Evolutionary conservation across 2,113 vertebrate species (phyloP).

Genomic region (Otis tarda): DNA sequence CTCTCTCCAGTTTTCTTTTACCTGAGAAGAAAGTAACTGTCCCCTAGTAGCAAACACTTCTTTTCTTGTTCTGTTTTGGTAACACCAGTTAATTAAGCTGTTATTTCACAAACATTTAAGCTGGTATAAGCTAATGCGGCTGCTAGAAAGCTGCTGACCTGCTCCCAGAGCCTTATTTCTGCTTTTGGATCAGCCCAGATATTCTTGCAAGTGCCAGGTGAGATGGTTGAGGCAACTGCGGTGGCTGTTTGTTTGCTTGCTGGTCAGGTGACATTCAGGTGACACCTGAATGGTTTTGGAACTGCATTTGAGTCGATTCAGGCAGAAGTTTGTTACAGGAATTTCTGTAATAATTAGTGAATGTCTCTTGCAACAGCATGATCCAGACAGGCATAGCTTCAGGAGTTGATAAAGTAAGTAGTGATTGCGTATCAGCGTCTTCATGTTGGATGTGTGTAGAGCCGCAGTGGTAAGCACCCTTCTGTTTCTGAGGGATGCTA

Average conservation of each 20-base stretch:
- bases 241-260: background rate
- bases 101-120: background rate
- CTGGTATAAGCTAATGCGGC: background rate
- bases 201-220: background rate
- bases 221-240: background rate
- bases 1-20: background rate
- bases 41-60: background rate
- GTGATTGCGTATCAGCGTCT: rapidly evolving
- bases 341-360: background rate
- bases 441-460: background rate
- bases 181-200: background rate
- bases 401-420: background rate
- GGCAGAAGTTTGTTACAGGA: background rate
- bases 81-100: background rate
- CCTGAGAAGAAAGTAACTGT: background rate
- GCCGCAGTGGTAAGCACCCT: background rate
- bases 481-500: background rate
- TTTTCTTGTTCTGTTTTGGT: background rate
- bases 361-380: background rate
- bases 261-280: background rate
- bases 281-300: background rate
- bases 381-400: background rate
- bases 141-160: background rate
- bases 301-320: background rate
- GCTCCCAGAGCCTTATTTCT: background rate